Base-by-base conservation (phyloP, 2,888 invertebrate genomes). In the Hyppa rectilinea region DNA sequence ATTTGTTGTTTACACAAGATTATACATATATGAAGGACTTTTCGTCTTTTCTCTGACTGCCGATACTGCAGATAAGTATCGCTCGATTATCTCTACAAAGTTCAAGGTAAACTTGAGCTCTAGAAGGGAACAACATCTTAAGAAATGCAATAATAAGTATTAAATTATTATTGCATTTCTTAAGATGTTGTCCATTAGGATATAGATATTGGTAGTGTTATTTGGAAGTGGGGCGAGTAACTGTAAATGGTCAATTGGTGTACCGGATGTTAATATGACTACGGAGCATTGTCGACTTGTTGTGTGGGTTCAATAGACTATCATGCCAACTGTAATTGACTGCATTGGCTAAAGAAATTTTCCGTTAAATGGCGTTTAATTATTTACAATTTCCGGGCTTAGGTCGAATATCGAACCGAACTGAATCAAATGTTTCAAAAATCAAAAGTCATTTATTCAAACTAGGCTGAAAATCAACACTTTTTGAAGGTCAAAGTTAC, bases 1-100 rank as follows among this genome's bases (percentile, higher is more conserved):
- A 73, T 68, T 59, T 71, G 36, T 74, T 70, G 73, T 80, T 68
- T 75, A 78, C 72, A 71, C 45, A 53, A 66, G 31, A 62, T 68
- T 66, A 65, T 56, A 68, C 49, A 74, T 69, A 74, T 69, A 83
- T 78, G 72, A 80, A 53, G 50, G 59, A 70, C 26, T 61, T 76
- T 76, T 71, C 64, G 59, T 68, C 26, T 61, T 76, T 76, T 71
- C 64, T 67, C 36, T 34, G 49, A 23, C 65, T 71, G 74, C 71
- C 59, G 72, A 66, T 63, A 53, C 60, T 23, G 40, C 6, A 47
- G 71, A 81, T 71, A 75, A 68, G 31, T 14, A 65, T 64, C 29
- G 10, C 10, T 34, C 40, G 40, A 49, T 69, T 71, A 68, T 78
- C 65, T 45, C 26, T 0, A 14, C 10, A 53, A 6, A 64, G 78